Evolutionary conservation across 2,888 invertebrate genomes (phyloP).

Genomic region (Hymenopus coronatus): DNA sequence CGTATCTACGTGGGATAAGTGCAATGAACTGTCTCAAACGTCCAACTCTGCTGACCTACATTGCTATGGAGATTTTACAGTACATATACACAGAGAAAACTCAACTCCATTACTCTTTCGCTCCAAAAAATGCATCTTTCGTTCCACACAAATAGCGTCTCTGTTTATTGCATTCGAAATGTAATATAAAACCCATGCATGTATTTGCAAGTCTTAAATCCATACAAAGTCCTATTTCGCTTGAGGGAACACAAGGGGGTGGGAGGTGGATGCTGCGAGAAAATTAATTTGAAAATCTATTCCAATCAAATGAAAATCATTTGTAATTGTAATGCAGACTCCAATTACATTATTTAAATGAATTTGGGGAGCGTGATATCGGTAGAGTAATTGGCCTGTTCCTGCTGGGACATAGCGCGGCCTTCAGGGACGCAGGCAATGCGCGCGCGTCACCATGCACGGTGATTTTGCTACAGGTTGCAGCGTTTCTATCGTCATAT

Average conservation of each 20-base stretch:
- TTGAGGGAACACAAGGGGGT: neutral
- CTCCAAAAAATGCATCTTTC: neutral
- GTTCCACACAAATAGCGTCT: neutral
- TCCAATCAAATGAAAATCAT: slow-evolving; percentile 18
- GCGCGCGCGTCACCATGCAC: neutral
- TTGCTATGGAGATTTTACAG: too few species aligned
- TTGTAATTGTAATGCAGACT: slow-evolving; percentile 13
- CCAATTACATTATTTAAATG: slow-evolving; percentile 16
- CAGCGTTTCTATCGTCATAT: neutral
- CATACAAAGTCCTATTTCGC: neutral
- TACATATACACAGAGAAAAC: neutral
- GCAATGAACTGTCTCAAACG: too few species aligned
- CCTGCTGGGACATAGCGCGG: neutral
- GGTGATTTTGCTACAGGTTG: neutral
- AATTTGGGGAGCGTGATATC: neutral
- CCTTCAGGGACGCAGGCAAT: neutral
- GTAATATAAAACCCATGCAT: neutral
- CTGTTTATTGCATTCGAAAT: neutral
- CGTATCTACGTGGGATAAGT: too few species aligned
- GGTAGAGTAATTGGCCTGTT: slow-evolving; percentile 10
- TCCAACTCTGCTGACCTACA: too few species aligned
- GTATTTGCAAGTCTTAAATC: neutral
- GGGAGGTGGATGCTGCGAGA: neutral
- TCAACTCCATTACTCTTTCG: neutral
- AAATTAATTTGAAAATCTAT: slow-evolving; percentile 16